Conservation (phyloP, 2,888 invertebrate genomes). For the Ferrisia virgata region DNA sequence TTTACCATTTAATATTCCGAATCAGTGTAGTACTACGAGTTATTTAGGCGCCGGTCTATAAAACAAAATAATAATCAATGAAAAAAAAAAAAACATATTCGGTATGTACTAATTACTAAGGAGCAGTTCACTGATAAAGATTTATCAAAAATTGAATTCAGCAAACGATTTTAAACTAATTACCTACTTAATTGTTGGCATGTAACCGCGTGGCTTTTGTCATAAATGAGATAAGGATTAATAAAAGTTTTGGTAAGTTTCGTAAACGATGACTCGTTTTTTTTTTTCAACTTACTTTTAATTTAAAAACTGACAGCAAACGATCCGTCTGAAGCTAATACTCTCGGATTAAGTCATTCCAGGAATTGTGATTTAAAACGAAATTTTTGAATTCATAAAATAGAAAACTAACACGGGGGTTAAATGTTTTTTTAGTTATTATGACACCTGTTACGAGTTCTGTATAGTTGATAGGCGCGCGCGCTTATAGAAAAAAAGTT, state of each 20-base stretch:
- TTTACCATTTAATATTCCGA: no score
- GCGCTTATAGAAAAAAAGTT: not conserved
- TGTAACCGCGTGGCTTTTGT: not conserved
- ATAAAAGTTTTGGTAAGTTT: not conserved
- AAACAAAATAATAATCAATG: no score
- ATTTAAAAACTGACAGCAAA: not conserved
- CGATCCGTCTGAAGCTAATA: not conserved
- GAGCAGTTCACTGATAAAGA: not conserved
- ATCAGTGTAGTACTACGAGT: no score
- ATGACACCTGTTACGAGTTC: slow-evolving; percentile 16
- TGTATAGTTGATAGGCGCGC: not conserved
- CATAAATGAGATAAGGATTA: not conserved
- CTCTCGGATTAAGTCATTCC: not conserved
- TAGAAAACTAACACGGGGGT: not conserved
- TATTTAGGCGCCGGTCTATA: no score
- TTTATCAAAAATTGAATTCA: not conserved
- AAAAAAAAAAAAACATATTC: not conserved
- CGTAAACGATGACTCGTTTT: not conserved
- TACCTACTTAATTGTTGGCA: not conserved
- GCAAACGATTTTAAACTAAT: not conserved
- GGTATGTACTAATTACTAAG: not conserved
- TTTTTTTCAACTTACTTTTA: not conserved
- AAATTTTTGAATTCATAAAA: not conserved
- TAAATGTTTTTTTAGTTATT: slow-evolving; percentile 17
- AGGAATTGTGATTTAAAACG: not conserved